These are phyloP conservation scores for Hirundichthys speculiger DNA, from an alignment of 2,113 vertebrate genomes.

Conservation along the genomic window DNA sequence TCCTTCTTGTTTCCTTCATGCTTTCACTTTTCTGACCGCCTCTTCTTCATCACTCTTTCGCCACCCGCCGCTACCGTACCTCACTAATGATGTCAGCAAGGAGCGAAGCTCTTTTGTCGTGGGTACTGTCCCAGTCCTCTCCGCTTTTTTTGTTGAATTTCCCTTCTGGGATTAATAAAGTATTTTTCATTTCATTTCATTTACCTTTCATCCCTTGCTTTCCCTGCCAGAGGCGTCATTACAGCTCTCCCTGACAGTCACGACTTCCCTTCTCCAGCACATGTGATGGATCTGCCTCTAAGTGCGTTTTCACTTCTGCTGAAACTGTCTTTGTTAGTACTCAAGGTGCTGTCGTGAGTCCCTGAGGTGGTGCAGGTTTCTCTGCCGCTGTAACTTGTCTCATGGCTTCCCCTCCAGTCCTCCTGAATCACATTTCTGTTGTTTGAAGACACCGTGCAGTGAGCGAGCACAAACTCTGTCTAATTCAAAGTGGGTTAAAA, in stretches of 20 bases:
- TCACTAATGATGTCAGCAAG: neutral
- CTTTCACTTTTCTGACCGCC: neutral
- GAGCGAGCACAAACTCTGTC: too few relatives aligned
- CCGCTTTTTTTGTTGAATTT: too few relatives aligned
- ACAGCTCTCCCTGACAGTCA: constrained; percentile 1
- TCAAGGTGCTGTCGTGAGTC: neutral
- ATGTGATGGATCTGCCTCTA: constrained; percentile 22
- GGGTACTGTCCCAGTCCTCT: neutral
- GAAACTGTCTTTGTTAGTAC: constrained; percentile 3
- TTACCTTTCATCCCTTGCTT: constrained; percentile 12
- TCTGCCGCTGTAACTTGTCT: neutral
- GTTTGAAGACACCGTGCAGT: neutral
- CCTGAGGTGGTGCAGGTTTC: neutral
- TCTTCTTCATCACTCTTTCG: neutral
- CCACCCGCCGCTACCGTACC: neutral
- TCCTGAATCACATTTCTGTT: neutral
- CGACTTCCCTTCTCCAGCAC: neutral
- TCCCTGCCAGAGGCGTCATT: neutral
- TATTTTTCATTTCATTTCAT: too few relatives aligned
- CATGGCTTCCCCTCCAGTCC: neutral
- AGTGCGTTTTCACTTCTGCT: constrained; percentile 1
- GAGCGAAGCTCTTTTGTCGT: neutral
- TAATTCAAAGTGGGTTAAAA: neutral
- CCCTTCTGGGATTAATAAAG: too few relatives aligned
- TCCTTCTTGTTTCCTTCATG: neutral